Base-by-base conservation (phyloP, 2,888 invertebrate genomes). In the Steinernema hermaphroditum region DNA sequence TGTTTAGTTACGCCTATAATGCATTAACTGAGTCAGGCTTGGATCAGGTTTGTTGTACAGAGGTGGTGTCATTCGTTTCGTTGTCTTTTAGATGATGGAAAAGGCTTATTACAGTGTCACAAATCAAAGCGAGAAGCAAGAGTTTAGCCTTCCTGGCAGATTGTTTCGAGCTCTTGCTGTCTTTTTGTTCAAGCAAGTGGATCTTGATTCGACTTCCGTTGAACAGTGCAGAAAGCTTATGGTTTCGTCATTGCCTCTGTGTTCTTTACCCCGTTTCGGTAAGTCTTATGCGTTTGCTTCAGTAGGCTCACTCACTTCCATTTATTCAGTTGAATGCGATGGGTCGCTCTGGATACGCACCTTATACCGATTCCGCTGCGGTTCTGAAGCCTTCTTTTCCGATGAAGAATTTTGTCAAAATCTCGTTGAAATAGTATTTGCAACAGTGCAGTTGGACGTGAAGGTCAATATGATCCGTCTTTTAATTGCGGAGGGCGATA, bases 301-400 rank as follows among this genome's bases (percentile, higher is more conserved):
- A 27, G 4, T 44, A 24, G 32, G 43, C 9, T 19, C 27, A 22
- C 2, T 69, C 27, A 14, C 19, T 22, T 32, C 32, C 24, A 22
- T 68, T 57, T 29, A n/a, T n/a, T n/a, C n/a, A 75, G 83, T 83
- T 9, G 79, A 80, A 49, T 77, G 79, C 14, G 82, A 83, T 50
- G 83, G 81, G 29, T 75, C 80, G 0, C 75, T 83, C 9, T 83
- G 83, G 83, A 73, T 82, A 16, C 75, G 78, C 12, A 82, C 83
- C 81, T 72, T 83, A 27, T 68, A 80, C 44, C 81, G 80, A 77
- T 77, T 79, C 27, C 79, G 79, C 46, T 77, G 77, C n/a, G 70
- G 77, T 50, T 62, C 73, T 6, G 74, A 75, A 14, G 70, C 77
- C 27, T 73, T 75, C 69, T 75, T 75, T 43, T 82, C 80, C 0